Percentiles rank a stretch among this genome's conserved stretches.
phyloP scores from a whole-genome alignment of 2,888 invertebrate genomes.

The Odontothrips loti region DNA sequence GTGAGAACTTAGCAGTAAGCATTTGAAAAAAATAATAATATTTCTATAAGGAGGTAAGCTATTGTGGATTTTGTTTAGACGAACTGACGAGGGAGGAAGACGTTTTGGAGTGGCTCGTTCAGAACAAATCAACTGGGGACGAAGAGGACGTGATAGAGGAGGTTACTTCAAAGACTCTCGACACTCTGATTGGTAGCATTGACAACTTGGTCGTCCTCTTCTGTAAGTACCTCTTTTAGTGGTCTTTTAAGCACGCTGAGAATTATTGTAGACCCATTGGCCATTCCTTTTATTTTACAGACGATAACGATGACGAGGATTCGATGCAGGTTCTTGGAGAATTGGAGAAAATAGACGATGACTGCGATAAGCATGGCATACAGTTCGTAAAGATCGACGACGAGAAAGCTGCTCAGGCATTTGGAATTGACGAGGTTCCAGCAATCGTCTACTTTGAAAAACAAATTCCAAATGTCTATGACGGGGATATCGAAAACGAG shows the following conservation, averaged over 20 bases:
- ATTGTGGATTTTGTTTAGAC: constrained; percentile 50
- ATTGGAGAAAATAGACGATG: constrained; percentile 89
- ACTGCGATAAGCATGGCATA: constrained; percentile 86
- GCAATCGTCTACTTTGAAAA: constrained; percentile 91
- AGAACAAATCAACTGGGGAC: constrained; percentile 88
- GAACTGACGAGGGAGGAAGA: constrained; percentile 87
- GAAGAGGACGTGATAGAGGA: constrained; percentile 93
- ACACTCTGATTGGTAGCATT: constrained; percentile 81
- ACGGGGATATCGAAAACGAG: constrained; percentile 84
- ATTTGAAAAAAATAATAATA: neutral
- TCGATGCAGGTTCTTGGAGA: constrained; percentile 80
- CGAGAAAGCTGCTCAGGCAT: constrained; percentile 73
- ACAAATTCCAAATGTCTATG: constrained; percentile 86
- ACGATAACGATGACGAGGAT: constrained; percentile 85
- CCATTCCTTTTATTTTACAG: constrained; percentile 54
- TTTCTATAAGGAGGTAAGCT: neutral
- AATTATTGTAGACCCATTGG: neutral
- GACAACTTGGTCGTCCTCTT: constrained; percentile 89
- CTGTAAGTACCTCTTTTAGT: constrained; percentile 69
- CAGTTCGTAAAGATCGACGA: constrained; percentile 93
- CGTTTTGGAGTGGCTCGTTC: constrained; percentile 88
- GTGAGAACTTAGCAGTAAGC: constrained; percentile 54
- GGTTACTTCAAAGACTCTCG: constrained; percentile 83
- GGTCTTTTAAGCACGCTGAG: constrained; percentile 23
- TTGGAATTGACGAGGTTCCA: constrained; percentile 78